Evolutionary conservation across 1,140 invertebrate species (phyloP).

Genomic region (Metopolophium dirhodum): DNA sequence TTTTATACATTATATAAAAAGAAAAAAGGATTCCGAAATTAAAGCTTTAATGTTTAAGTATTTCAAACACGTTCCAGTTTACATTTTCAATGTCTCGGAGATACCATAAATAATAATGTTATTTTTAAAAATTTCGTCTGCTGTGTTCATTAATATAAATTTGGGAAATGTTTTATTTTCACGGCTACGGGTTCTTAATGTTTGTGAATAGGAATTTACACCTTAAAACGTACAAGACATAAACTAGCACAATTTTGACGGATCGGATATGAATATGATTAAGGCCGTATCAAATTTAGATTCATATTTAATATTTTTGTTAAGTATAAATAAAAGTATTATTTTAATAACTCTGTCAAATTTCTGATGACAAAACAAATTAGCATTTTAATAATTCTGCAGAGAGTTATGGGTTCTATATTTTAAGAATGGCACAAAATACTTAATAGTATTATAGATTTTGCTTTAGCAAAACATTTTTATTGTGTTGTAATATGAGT

Average conservation of each 20-base stretch:
- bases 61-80: background rate
- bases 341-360: too few relatives aligned
- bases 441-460: background rate
- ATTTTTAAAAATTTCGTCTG: background rate
- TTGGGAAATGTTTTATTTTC: background rate
- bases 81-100: background rate
- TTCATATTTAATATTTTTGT: background rate
- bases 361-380: too few relatives aligned
- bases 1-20: background rate
- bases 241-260: background rate
- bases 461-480: too few relatives aligned
- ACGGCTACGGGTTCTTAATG: background rate
- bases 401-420: background rate
- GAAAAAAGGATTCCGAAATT: background rate
- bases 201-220: background rate
- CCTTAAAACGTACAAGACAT: background rate
- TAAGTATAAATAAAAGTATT: too few relatives aligned
- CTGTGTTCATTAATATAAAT: slow-evolving; percentile 21
- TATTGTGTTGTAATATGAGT: too few relatives aligned
- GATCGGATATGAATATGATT: too few relatives aligned
- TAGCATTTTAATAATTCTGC: too few relatives aligned
- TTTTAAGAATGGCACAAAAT: background rate
- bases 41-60: background rate
- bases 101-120: slow-evolving; percentile 5
- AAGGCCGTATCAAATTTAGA: background rate